Evolutionary conservation across 1,140 invertebrate species (phyloP).

Genomic region (Trichoplusia ni): DNA sequence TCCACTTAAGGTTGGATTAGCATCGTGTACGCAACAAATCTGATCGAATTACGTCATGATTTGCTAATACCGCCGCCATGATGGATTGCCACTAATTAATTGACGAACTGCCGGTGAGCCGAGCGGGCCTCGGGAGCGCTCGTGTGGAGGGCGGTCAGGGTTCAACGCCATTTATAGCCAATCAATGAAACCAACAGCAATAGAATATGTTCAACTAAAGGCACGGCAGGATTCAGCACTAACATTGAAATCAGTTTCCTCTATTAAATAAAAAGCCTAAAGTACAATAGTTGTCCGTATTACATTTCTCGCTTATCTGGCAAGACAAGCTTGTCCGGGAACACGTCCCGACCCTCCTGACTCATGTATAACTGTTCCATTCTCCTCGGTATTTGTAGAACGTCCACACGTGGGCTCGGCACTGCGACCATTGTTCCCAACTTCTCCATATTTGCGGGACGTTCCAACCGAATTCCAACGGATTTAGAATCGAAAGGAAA

Average conservation of each 20-base stretch:
- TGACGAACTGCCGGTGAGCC: neutral
- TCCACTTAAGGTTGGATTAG: too few relatives aligned
- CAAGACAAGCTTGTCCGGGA: neutral
- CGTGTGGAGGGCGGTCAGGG: neutral
- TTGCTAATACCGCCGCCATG: slow-evolving; percentile 3
- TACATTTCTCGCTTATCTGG: too few relatives aligned
- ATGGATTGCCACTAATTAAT: slow-evolving; percentile 19
- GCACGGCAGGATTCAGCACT: too few relatives aligned
- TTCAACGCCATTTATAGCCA: too few relatives aligned
- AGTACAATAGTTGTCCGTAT: too few relatives aligned
- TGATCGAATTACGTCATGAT: slow-evolving; percentile 17
- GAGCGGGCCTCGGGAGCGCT: neutral
- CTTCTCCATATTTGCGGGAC: neutral
- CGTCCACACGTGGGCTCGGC: slow-evolving; percentile 4
- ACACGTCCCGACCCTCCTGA: neutral
- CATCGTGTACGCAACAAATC: neutral
- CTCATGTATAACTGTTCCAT: slow-evolving; percentile 1
- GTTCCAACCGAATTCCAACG: slow-evolving; percentile 5
- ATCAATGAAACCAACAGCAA: too few relatives aligned
- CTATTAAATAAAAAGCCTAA: too few relatives aligned
- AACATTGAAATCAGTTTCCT: too few relatives aligned
- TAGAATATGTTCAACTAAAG: too few relatives aligned
- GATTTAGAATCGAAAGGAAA: slow-evolving; percentile 8
- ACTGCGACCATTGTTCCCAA: slow-evolving; percentile 4
- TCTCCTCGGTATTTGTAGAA: neutral